These are phyloP conservation scores for Zeus faber DNA, from an alignment of 2,113 vertebrate genomes.

Conservation along the genomic window DNA sequence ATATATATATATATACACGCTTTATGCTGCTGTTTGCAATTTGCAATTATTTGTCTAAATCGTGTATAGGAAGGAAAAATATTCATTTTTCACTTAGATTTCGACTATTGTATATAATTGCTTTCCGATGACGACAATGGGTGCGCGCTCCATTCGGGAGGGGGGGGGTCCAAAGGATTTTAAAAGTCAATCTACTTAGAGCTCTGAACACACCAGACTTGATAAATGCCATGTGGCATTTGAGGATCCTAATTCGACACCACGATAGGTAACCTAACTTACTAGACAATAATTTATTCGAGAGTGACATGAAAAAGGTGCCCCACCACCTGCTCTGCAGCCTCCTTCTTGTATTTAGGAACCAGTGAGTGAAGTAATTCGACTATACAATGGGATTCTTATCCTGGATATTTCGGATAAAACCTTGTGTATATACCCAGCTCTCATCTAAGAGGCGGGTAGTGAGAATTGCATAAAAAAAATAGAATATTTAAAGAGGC, in stretches of 20 bases:
- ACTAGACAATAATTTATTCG: background rate
- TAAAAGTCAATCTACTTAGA: background rate
- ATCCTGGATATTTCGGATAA: too few species aligned
- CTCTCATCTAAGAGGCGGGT: too few species aligned
- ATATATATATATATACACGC: background rate
- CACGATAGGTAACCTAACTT: background rate
- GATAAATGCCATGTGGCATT: background rate
- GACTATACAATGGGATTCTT: constrained; percentile 2
- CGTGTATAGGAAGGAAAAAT: background rate
- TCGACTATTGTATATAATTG: background rate
- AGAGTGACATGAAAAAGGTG: background rate
- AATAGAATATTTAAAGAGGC: too few species aligned
- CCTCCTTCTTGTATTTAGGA: background rate
- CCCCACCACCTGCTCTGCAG: background rate
- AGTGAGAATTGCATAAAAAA: too few species aligned
- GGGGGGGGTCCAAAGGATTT: too few species aligned
- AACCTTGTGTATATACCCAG: background rate
- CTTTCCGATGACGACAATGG: background rate
- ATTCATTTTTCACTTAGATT: background rate
- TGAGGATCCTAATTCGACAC: background rate
- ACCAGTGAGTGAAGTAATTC: background rate
- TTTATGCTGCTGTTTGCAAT: too few species aligned
- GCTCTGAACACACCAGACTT: constrained; percentile 1
- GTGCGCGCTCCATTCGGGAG: background rate
- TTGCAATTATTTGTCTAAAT: too few species aligned